Percentiles rank a stretch among this genome's conserved stretches.
Conservation (phyloP, 1,140 invertebrate species). For the Nephotettix cincticeps region DNA sequence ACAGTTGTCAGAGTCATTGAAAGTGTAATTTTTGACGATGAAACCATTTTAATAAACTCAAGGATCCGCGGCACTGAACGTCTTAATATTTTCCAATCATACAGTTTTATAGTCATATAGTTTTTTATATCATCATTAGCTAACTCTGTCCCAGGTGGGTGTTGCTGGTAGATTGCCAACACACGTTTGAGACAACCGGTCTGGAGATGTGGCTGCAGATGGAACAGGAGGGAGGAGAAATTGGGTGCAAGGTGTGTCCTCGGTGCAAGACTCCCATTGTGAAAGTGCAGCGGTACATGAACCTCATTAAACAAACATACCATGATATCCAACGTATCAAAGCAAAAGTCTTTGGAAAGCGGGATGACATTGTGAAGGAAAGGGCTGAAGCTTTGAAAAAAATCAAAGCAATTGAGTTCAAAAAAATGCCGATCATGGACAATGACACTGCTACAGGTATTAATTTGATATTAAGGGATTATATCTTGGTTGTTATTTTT, state of each 20-base stretch:
- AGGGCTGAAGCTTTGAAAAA: neutral
- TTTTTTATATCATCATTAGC: too few species aligned
- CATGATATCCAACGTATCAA: constrained; percentile 59
- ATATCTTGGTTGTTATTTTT: too few species aligned
- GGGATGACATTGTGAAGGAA: neutral
- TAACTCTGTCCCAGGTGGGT: constrained; percentile 56
- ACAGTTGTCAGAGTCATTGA: too few species aligned
- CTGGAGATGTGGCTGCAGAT: constrained; percentile 55
- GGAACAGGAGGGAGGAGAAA: constrained; percentile 45
- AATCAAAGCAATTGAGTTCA: neutral
- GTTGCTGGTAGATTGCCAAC: constrained; percentile 61
- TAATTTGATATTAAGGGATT: too few species aligned
- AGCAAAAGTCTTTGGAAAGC: constrained; percentile 47
- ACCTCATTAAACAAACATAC: constrained; percentile 56
- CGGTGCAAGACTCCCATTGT: constrained; percentile 62
- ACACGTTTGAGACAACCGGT: constrained; percentile 57
- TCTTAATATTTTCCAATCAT: too few species aligned
- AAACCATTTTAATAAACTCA: too few species aligned
- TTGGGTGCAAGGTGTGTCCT: constrained; percentile 60
- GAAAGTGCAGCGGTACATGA: constrained; percentile 59
- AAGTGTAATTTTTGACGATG: too few species aligned
- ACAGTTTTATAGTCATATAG: too few species aligned
- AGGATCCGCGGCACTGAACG: too few species aligned
- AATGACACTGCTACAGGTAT: too few species aligned
- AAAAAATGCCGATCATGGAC: neutral